Conservation (phyloP, 2,797 vertebrate species). For the Xenopus petersii region DNA sequence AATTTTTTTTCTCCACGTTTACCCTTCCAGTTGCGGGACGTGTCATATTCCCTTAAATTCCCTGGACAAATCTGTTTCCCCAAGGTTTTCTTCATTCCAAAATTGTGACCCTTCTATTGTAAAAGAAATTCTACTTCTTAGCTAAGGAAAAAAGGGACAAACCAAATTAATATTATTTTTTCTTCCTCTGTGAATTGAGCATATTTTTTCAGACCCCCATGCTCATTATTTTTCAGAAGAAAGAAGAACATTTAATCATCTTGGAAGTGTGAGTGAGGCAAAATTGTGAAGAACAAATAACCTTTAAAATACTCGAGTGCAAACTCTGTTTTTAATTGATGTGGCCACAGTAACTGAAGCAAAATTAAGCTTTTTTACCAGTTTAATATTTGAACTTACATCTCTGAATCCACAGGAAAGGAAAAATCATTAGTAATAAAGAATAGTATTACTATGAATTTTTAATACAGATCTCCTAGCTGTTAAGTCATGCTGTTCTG, state of each 20-base stretch:
- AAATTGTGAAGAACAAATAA: neutral
- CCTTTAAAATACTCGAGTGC: neutral
- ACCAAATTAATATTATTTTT: too few species aligned
- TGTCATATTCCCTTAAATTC: too few species aligned
- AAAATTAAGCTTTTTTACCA: neutral
- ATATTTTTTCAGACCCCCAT: too few species aligned
- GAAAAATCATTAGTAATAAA: conserved; percentile 17
- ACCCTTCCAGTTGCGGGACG: too few species aligned
- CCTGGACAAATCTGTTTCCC: too few species aligned
- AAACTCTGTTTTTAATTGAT: conserved; percentile 32
- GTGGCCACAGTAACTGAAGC: neutral
- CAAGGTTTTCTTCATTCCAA: too few species aligned
- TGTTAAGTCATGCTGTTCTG: conserved; percentile 2
- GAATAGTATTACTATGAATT: conserved; percentile 3
- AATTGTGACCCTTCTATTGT: too few species aligned
- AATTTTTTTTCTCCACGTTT: too few species aligned
- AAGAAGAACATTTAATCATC: conserved; percentile 19
- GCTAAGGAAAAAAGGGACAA: too few species aligned
- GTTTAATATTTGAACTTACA: conserved; percentile 22
- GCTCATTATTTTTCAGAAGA: too few species aligned
- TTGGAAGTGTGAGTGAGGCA: neutral
- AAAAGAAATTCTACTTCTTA: too few species aligned
- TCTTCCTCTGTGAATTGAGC: too few species aligned
- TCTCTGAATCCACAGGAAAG: neutral
- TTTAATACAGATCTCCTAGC: conserved; percentile 13